A percentile compares a stretch with the other conserved stretches of the same genome.
These are phyloP conservation scores for Ditula angustiorana DNA, from an alignment of 2,888 invertebrate genomes.

Conservation along the genomic window DNA sequence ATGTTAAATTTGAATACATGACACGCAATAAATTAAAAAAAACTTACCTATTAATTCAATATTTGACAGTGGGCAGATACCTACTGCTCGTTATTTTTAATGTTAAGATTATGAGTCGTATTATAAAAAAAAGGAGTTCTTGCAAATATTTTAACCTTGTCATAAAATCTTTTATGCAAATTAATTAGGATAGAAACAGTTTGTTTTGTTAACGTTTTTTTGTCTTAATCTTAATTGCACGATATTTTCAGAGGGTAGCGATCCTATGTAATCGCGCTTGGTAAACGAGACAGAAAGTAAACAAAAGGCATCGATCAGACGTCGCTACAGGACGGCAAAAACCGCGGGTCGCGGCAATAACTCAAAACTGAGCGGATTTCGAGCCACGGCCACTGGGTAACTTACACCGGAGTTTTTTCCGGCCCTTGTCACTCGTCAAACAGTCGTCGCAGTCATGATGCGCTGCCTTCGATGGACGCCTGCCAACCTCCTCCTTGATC, in stretches of 20 bases:
- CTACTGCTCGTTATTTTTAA: neutral
- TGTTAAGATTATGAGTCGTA: neutral
- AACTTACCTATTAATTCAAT: conserved; percentile 5
- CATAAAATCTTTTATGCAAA: neutral
- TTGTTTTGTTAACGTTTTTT: neutral
- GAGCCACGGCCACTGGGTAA: conserved; percentile 63
- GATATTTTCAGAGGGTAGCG: neutral
- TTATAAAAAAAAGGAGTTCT: neutral
- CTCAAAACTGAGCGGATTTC: conserved; percentile 73
- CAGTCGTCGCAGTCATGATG: conserved; percentile 80
- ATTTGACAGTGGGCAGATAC: neutral
- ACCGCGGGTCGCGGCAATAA: conserved; percentile 61
- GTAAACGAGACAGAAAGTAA: conserved; percentile 59
- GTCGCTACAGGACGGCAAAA: conserved; percentile 31
- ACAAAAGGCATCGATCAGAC: conserved; percentile 68
- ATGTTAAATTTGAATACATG: conserved; percentile 26
- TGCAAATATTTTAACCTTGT: neutral
- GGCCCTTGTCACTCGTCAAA: conserved; percentile 81
- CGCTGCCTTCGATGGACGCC: conserved; percentile 81
- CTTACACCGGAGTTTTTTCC: conserved; percentile 78
- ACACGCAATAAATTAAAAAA: conserved; percentile 25
- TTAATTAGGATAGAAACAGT: neutral
- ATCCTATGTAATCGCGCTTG: conserved; percentile 39
- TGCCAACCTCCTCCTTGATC: conserved; percentile 68
- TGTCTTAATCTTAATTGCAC: neutral